phyloP scores from a whole-genome alignment of 2,888 invertebrate species.

The Sarcophaga subvicina region DNA sequence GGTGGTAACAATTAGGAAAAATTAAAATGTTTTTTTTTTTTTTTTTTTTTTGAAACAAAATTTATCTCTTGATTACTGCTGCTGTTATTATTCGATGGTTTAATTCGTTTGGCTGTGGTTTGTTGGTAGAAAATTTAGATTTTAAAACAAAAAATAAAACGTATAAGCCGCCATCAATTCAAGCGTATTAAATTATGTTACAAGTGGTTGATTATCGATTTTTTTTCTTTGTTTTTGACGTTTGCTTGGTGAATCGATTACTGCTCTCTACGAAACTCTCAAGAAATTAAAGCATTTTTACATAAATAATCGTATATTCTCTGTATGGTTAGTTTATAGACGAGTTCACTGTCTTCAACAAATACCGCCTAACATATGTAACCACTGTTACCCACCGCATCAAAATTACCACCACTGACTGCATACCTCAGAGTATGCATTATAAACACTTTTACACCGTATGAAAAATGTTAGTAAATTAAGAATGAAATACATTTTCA shows the following conservation, averaged over 20 bases:
- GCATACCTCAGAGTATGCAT: too few relatives aligned
- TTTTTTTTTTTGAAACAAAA: too few relatives aligned
- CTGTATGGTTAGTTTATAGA: neutral
- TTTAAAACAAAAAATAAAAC: neutral
- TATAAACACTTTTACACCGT: too few relatives aligned
- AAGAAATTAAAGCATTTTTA: too few relatives aligned
- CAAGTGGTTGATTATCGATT: conserved; percentile 29
- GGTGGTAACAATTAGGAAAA: conserved; percentile 3
- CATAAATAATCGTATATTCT: neutral
- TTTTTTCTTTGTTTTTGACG: neutral
- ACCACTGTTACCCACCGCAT: too few relatives aligned
- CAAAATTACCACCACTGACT: too few relatives aligned
- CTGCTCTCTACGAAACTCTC: neutral
- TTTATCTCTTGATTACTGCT: too few relatives aligned
- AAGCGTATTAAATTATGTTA: conserved; percentile 54
- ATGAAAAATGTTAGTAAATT: too few relatives aligned
- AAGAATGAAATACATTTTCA: too few relatives aligned
- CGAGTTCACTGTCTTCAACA: neutral
- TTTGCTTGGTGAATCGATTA: conserved; percentile 14
- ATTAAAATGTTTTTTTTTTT: too few relatives aligned
- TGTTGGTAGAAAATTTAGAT: neutral
- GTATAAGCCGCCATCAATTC: conserved; percentile 37
- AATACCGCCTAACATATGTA: neutral
- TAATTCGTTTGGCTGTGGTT: too few relatives aligned
- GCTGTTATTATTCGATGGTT: too few relatives aligned